Evolutionary conservation across 2,797 vertebrate genomes (phyloP).

Genomic region (Pogonophryne albipinna): DNA sequence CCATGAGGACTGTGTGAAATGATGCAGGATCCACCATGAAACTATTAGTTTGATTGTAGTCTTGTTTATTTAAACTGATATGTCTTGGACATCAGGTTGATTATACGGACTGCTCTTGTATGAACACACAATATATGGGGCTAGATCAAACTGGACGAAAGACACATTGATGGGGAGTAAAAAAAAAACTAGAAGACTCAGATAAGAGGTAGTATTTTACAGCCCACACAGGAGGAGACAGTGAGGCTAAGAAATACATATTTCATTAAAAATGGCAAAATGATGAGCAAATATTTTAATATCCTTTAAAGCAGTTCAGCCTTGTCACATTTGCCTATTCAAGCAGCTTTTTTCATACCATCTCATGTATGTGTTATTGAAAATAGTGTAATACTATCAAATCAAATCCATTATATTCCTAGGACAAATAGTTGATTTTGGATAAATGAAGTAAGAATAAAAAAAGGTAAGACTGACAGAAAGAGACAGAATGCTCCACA

Average conservation of each 20-base stretch:
- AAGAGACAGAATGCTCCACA: neutral
- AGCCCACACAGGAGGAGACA: slow-evolving; percentile 13
- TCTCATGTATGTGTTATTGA: neutral
- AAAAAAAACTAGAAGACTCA: neutral
- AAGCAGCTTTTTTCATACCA: neutral
- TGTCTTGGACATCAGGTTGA: neutral
- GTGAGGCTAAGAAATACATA: slow-evolving; percentile 15
- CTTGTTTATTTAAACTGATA: neutral
- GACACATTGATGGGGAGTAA: slow-evolving; percentile 11
- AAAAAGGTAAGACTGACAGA: neutral
- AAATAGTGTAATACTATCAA: neutral
- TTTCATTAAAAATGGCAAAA: slow-evolving; percentile 22
- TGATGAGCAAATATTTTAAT: slow-evolving; percentile 24
- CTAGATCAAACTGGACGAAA: slow-evolving; percentile 4
- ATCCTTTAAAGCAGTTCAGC: slow-evolving; percentile 23
- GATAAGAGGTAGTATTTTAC: slow-evolving; percentile 13
- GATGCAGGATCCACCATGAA: neutral
- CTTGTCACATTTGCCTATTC: neutral
- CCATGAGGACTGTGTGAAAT: neutral
- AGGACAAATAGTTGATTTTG: neutral
- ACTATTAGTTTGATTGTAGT: neutral
- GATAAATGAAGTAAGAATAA: neutral
- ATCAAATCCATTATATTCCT: neutral
- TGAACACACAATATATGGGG: slow-evolving; percentile 1
- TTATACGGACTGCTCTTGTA: neutral